Evolutionary conservation across 1,140 invertebrate genomes (phyloP).

Genomic region (Acarapis woodi): DNA sequence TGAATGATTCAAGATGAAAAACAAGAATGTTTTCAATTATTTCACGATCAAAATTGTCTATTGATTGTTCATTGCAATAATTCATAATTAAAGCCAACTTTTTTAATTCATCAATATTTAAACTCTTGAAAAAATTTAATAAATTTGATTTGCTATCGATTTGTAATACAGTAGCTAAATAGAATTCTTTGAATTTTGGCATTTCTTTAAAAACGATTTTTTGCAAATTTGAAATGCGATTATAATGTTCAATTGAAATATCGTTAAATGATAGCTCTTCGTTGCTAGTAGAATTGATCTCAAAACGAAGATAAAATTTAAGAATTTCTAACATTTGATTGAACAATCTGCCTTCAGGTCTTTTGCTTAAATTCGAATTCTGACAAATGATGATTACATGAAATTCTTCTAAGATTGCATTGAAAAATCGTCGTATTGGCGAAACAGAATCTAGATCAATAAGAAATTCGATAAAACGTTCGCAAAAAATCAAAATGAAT

Average conservation of each 20-base stretch:
- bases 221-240: constrained; percentile 60
- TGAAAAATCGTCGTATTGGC: constrained; percentile 83
- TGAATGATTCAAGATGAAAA: constrained; percentile 53
- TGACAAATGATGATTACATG: constrained; percentile 72
- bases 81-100: constrained; percentile 30
- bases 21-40: constrained; percentile 60
- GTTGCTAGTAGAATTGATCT: constrained; percentile 86
- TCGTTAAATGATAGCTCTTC: constrained; percentile 74
- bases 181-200: constrained; percentile 51
- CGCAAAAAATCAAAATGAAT: constrained; percentile 46
- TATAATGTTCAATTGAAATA: constrained; percentile 72
- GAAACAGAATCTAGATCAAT: constrained; percentile 84
- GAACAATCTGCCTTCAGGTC: constrained; percentile 69
- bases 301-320: constrained; percentile 85
- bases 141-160: constrained; percentile 63
- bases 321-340: constrained; percentile 69
- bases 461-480: constrained; percentile 78
- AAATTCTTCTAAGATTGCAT: constrained; percentile 73
- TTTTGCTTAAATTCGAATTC: constrained; percentile 36
- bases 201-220: constrained; percentile 78
- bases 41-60: constrained; percentile 24
- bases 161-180: constrained; percentile 68
- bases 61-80: background rate
- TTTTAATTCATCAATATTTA: constrained; percentile 46
- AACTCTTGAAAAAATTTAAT: constrained; percentile 47